Evolutionary conservation across 2,888 invertebrate genomes (phyloP), one percentile per base, ranked within the genome.

Genomic region (Eucriotettix oculatus): DNA sequence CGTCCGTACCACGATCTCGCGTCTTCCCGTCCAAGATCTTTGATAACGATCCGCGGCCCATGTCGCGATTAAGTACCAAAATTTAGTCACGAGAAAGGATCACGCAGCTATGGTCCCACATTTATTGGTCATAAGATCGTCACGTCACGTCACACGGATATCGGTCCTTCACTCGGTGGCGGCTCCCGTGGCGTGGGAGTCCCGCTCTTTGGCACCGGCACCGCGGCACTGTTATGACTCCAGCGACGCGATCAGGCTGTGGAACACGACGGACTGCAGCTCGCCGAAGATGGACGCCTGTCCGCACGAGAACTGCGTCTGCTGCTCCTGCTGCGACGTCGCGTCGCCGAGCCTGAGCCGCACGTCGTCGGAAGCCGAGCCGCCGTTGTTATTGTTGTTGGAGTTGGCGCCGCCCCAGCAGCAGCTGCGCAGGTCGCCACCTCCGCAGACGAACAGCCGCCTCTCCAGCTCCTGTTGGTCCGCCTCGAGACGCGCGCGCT

Each of bases 231-330:
- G 61, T 56, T 61, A 76, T 72, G 80, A 79, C 71, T 81, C 80
- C 66, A 81, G 69, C 44, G 80, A 80, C 14, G 80, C 78, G 62
- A 80, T 77, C 65, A 81, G 72, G 72, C 77, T 79, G 68, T 79
- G 80, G 70, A 79, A 80, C 68, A 79, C 79, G 66, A 78, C 79
- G 65, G 75, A 78, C 69, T 80, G 79, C 62, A 79, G 67, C 70
- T 83, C 83, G 67, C 79, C 80, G 68, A 80, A 77, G 75, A 84
- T 79, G 68, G 83, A 82, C 56, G 83, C 81, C 66, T 83, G 83
- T 42, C 83, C 84, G 68, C 84, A 84, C 60, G 74, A 73, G 62
- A 71, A 73, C 48, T 64, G 62, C 17, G 58, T 60, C 42, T 60
- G 62, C 16, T 60, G 61, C 42, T 60, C 58, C 48, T 61, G 29